Percentiles rank a stretch among this genome's conserved stretches.
Conservation (phyloP, 2,113 vertebrate genomes). For the Mixornis gularis region DNA sequence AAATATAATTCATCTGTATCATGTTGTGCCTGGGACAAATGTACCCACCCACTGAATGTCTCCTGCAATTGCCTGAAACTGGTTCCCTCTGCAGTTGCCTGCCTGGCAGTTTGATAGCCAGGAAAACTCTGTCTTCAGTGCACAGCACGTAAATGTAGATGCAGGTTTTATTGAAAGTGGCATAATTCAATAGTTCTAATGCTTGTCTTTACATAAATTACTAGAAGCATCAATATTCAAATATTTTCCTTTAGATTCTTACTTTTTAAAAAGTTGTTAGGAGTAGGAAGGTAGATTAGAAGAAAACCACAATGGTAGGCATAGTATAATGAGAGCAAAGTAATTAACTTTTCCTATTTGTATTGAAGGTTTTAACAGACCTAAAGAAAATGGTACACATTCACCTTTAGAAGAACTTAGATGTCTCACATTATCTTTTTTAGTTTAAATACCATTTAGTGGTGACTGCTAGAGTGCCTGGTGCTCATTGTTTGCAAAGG, state of each 20-base stretch:
- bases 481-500: background rate
- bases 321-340: background rate
- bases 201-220: background rate
- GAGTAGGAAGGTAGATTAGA: background rate
- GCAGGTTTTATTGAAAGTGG: background rate
- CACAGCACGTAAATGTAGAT: rapidly evolving
- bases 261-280: background rate
- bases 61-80: background rate
- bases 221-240: background rate
- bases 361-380: background rate
- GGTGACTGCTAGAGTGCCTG: background rate
- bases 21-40: background rate
- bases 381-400: background rate
- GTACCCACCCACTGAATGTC: background rate
- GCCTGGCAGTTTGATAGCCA: background rate
- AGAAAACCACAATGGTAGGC: background rate
- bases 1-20: background rate
- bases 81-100: background rate
- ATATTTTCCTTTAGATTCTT: background rate
- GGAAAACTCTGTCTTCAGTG: background rate
- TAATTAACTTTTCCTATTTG: background rate
- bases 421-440: background rate
- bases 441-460: background rate
- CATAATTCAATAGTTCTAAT: background rate
- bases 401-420: background rate